phyloP scores from a whole-genome alignment of 2,797 vertebrate species.

The Perodicticus potto region DNA sequence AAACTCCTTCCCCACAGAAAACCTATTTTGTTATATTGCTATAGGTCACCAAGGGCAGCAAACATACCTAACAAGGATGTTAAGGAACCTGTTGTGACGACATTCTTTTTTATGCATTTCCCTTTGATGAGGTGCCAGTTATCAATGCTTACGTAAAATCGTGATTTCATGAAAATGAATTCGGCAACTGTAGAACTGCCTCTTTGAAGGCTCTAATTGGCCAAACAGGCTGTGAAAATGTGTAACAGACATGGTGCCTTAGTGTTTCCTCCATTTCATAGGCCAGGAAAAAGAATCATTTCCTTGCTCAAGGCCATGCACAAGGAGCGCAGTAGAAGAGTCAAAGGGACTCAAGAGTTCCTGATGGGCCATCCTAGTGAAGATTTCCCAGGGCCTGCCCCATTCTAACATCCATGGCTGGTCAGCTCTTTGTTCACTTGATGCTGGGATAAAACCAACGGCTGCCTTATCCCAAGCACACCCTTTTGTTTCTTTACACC shows the following conservation, averaged over 20 bases:
- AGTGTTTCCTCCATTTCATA: conserved; percentile 47
- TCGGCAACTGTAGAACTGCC: conserved; percentile 16
- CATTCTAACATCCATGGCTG: neutral
- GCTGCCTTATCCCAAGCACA: neutral
- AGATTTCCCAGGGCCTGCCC: neutral
- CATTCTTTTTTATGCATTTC: neutral
- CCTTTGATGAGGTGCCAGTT: conserved; percentile 56
- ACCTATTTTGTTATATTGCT: neutral
- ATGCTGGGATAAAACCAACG: conserved; percentile 39
- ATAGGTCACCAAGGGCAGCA: neutral
- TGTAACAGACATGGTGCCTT: neutral
- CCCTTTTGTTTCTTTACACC: conserved; percentile 63
- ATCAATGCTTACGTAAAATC: conserved; percentile 44
- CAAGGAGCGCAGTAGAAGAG: neutral
- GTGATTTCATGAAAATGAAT: conserved; percentile 56
- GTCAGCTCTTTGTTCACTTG: conserved; percentile 22
- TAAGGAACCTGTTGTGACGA: conserved; percentile 12
- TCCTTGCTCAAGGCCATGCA: conserved; percentile 51
- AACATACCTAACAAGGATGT: neutral
- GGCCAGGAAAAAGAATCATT: conserved; percentile 59
- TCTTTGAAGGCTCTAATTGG: conserved; percentile 67
- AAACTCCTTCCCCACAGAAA: neutral
- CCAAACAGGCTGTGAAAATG: conserved; percentile 39
- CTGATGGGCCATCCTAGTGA: neutral
- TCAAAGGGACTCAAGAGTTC: neutral